These are phyloP conservation scores for Sinhomidia bicolor DNA, from an alignment of 2,888 invertebrate genomes.

Conservation along the genomic window DNA sequence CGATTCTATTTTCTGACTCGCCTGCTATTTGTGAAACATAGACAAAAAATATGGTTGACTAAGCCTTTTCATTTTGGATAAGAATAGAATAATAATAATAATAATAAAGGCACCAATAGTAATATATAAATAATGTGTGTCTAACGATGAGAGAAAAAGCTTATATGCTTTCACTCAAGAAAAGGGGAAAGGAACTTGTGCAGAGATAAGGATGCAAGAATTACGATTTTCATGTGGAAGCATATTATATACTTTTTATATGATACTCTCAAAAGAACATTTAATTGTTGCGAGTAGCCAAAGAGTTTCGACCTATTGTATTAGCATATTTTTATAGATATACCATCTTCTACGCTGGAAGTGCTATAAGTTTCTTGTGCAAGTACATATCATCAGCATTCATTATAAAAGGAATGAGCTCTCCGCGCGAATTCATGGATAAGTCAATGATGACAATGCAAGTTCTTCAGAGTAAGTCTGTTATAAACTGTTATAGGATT, in stretches of 20 bases:
- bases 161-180: neutral
- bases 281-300: too few species aligned
- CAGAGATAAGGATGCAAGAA: too few species aligned
- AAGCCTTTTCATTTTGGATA: slow-evolving; percentile 4
- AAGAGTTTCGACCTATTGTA: too few species aligned
- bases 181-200: too few species aligned
- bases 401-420: too few species aligned
- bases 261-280: too few species aligned
- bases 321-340: too few species aligned
- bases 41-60: slow-evolving; percentile 18
- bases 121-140: neutral
- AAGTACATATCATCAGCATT: too few species aligned
- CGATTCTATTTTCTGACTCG: neutral
- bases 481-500: slow-evolving; percentile 13
- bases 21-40: neutral
- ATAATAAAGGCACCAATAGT: neutral
- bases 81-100: neutral
- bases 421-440: neutral
- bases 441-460: neutral
- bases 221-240: too few species aligned
- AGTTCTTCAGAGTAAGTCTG: neutral
- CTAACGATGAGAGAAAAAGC: neutral
- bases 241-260: too few species aligned
- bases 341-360: too few species aligned
- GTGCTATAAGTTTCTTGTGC: too few species aligned